Conservation (phyloP, 2,888 invertebrate genomes). For the Acronicta psi region DNA sequence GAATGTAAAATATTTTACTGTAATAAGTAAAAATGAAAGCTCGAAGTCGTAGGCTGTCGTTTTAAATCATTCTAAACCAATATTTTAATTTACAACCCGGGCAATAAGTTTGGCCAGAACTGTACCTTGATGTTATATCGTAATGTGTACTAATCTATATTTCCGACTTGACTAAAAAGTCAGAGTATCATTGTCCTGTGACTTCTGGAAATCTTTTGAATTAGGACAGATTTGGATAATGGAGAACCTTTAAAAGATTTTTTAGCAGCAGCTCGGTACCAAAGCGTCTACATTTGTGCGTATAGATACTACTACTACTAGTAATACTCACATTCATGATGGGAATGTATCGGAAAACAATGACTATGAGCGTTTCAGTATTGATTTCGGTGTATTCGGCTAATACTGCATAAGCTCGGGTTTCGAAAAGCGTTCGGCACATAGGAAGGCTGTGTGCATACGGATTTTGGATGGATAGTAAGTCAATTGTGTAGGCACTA, state of each 20-base stretch:
- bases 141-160: no score
- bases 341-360: slow-evolving; percentile 19
- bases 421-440: slow-evolving; percentile 6
- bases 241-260: neutral
- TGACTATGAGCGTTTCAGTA: slow-evolving; percentile 21
- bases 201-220: neutral
- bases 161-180: neutral
- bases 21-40: no score
- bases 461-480: neutral
- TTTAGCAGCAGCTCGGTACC: neutral
- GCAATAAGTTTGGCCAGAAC: no score
- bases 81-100: no score
- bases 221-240: neutral
- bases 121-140: no score
- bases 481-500: neutral
- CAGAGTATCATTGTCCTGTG: neutral
- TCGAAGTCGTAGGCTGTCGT: no score
- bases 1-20: no score
- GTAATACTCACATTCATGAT: neutral
- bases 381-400: slow-evolving; percentile 1
- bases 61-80: no score
- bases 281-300: neutral
- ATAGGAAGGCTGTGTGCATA: slow-evolving; percentile 7
- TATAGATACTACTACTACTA: slow-evolving; percentile 4
- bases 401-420: neutral